A percentile compares a stretch with the other conserved stretches of the same genome.
Conservation (phyloP, 2,797 vertebrate genomes). For the Danionella dracula region DNA sequence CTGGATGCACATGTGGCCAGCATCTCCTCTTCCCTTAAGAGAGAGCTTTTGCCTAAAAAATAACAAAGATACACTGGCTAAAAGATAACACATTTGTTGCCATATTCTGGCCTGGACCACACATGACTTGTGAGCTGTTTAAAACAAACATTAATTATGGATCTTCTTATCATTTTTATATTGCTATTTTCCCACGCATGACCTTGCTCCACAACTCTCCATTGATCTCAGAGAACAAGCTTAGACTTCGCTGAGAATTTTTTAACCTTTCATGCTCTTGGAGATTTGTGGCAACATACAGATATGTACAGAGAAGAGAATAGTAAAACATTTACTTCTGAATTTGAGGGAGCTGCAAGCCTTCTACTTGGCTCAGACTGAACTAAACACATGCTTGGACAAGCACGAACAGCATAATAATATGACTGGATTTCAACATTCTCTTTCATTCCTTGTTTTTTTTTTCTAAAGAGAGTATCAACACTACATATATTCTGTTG, state of each 20-base stretch:
- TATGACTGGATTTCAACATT: neutral
- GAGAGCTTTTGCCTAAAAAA: neutral
- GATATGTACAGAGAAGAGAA: neutral
- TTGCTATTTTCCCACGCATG: slow-evolving; percentile 1
- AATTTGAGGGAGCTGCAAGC: neutral
- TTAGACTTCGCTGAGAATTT: too few species aligned
- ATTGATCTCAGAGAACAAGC: neutral
- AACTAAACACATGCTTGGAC: neutral
- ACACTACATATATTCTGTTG: neutral
- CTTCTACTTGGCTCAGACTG: neutral
- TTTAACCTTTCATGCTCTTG: neutral
- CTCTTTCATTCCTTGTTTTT: neutral
- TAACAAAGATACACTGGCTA: too few species aligned
- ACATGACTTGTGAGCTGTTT: too few species aligned
- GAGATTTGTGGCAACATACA: slow-evolving; percentile 2
- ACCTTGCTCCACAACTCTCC: neutral
- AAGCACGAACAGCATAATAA: neutral
- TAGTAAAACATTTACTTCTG: neutral
- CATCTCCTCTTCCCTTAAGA: slow-evolving; percentile 1
- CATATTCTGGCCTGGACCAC: too few species aligned
- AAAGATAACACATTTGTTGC: too few species aligned
- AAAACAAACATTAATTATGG: too few species aligned
- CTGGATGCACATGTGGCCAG: slow-evolving; percentile 30
- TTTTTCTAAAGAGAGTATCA: neutral
- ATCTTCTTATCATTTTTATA: too few species aligned